Conservation (phyloP, 2,113 vertebrate genomes). For the Pomatostomus ruficeps region DNA sequence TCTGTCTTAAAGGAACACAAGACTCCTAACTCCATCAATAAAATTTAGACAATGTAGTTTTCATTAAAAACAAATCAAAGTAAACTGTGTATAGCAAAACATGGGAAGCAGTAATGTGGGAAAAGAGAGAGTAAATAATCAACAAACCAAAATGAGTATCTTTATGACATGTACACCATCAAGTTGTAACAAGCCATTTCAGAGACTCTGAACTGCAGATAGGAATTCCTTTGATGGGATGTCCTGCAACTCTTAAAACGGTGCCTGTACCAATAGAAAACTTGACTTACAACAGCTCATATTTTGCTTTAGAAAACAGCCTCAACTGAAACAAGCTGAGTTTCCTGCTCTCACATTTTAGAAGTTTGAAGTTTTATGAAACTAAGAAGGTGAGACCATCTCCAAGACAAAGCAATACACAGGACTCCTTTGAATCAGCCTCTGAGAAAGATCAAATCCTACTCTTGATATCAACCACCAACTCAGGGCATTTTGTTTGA, state of each 20-base stretch:
- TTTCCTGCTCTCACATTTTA: neutral
- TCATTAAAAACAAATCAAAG: neutral
- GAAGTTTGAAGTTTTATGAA: neutral
- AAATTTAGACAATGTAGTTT: neutral
- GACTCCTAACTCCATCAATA: neutral
- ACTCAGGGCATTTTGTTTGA: neutral
- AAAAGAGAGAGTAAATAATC: neutral
- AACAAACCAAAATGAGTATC: constrained; percentile 42
- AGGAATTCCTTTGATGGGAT: neutral
- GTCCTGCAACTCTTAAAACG: neutral
- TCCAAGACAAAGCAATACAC: neutral
- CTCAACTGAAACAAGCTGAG: neutral
- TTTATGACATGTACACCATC: neutral
- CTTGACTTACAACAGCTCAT: neutral
- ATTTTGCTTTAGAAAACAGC: neutral
- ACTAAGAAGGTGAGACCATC: neutral
- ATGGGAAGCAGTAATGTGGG: neutral
- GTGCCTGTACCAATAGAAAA: neutral
- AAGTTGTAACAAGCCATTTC: constrained; percentile 24
- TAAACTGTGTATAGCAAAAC: neutral
- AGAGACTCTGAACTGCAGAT: neutral
- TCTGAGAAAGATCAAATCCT: neutral
- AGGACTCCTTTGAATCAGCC: neutral
- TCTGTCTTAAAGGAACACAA: neutral
- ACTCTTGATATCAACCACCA: neutral